Base-by-base conservation (phyloP, 2,797 vertebrate species). In the Coendou prehensilis region DNA sequence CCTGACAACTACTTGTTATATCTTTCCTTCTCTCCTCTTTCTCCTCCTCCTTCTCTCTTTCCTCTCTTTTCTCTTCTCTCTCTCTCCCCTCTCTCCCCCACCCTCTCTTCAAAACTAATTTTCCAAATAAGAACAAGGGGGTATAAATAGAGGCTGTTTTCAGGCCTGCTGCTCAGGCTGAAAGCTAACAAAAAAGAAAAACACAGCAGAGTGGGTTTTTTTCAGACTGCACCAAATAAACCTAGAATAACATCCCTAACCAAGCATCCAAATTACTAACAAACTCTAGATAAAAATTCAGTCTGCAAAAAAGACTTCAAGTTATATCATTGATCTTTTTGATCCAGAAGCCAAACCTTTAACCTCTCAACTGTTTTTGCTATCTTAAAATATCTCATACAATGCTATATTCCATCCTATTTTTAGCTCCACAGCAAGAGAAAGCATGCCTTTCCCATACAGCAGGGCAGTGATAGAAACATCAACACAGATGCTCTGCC, bases 401-500 rank as follows among this genome's bases (percentile, higher is more conserved):
- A 98, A 98, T 98, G 98, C 98, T 98, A 98, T 98, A 98, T 97
- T 97, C 98, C 98, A 96, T 89, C 64, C 98, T 99, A 99, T 98
- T 98, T 98, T 99, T 98, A 99, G 98, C 95, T 97, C 97, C 98
- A 97, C 98, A 98, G 98, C 97, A 97, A 98, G 98, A 98, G 98
- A 98, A 99, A 98, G 98, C 98, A 96, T 98, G 98, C 98, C 98
- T 99, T 99, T 99, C 99, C 99, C 99, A 98, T 99, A 98, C 97
- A 98, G 98, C 98, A 98, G 98, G 98, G 98, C 98, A 98, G 97
- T 87, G 98, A 98, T 98, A 98, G 98, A 99, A 99, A 99, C 98
- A 98, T 98, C 98, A 99, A 98, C 99, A 99, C 99, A 99, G 99
- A 99, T 99, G 99, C 99, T 99, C 98, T 98, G 98, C 98, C 98